Evolutionary conservation across 2,888 invertebrate genomes (phyloP), one percentile per base, ranked within the genome.

Genomic region (Nemotelus pantherinus): DNA sequence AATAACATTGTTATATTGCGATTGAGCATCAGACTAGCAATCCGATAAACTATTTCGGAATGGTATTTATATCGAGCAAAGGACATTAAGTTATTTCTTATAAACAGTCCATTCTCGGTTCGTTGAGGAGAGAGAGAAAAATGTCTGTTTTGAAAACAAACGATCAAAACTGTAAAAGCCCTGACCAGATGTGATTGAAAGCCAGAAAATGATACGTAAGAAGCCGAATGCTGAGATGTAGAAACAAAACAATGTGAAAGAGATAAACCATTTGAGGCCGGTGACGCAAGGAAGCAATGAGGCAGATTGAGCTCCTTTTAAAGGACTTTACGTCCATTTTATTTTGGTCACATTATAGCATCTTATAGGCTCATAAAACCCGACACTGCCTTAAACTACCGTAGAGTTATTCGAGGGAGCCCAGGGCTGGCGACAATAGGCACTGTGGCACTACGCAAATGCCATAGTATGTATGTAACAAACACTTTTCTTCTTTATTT

Each of bases 321-420:
- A 74, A 74, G 50, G 50, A 63, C 60, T 63, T 74, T 60, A 50
- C 74, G 65, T 76, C 65, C 76, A 68, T 76, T 76, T 76, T 76
- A 76, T 76, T 67, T 76, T 47, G 76, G 76, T 76, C 76, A 76
- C 76, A 76, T 76, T 76, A 76, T 76, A 76, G 76, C 53, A 58
- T 76, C 76, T 76, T 76, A 76, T 76, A 55, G 47, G 76, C 53
- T 57, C 67, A 58, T 76, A 76, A 76, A 76, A 76, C 67, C 65
- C 76, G 48, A 76, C 67, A 76, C 65, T 58, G 67, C 68, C 76
- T 76, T 76, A 76, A 76, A 76, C 68, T 67, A 68, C 68, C 58
- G 58, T 65, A 76, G 25, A 76, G 65, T 65, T 65, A 76, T 76
- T 65, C 76, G 39, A 25, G 60, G 63, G 63, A 74, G 47, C 48